Conservation (phyloP, 2,888 invertebrate genomes). For the Hydroisotoma schaefferi region DNA sequence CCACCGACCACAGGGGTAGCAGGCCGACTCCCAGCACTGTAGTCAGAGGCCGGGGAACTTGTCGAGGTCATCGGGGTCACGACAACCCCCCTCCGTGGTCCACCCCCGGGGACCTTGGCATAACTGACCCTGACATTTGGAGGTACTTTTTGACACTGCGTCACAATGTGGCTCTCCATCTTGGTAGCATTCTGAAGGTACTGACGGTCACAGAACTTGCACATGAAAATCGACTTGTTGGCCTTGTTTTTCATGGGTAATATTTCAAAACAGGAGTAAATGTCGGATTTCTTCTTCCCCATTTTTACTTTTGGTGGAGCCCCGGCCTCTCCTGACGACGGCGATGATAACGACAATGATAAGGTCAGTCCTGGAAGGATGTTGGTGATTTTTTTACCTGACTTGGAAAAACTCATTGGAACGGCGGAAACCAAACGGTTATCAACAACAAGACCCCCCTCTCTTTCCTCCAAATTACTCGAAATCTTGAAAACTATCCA, state of each 20-base stretch:
- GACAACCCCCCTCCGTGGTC: too few relatives aligned
- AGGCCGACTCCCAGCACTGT: background rate
- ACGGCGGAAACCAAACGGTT: too few relatives aligned
- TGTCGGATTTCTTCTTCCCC: constrained; percentile 36
- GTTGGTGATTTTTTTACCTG: too few relatives aligned
- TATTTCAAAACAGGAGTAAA: constrained; percentile 36
- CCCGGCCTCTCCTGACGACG: background rate
- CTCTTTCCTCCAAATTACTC: too few relatives aligned
- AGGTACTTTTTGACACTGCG: constrained; percentile 34
- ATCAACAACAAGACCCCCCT: too few relatives aligned
- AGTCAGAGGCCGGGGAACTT: background rate
- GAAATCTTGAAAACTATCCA: too few relatives aligned
- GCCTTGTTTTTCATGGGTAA: constrained; percentile 35
- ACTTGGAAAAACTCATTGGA: too few relatives aligned
- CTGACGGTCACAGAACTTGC: constrained; percentile 35
- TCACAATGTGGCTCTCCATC: constrained; percentile 29
- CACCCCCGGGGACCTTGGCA: constrained; percentile 25
- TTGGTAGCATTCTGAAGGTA: constrained; percentile 13
- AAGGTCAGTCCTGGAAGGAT: too few relatives aligned
- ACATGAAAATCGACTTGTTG: constrained; percentile 36
- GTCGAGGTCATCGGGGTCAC: background rate
- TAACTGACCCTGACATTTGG: constrained; percentile 23
- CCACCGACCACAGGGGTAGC: background rate
- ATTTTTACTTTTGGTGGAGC: constrained; percentile 16
- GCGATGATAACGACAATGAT: background rate